Evolutionary conservation across 2,888 invertebrate species (phyloP), one percentile per base, ranked within the genome.

Genomic region (Ametastegia equiseti): DNA sequence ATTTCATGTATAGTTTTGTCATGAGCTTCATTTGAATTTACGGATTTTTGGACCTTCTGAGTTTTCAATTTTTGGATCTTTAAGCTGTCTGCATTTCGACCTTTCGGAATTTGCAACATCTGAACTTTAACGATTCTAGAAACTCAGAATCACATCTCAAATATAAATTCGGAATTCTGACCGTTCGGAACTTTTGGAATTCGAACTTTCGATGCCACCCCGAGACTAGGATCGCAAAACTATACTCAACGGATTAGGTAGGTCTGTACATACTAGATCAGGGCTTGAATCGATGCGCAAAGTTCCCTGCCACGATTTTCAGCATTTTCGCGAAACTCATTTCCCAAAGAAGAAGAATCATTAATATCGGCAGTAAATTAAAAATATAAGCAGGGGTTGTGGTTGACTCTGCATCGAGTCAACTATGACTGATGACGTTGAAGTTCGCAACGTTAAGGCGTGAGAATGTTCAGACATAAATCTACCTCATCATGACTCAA

Each of bases 211-310:
- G n/a, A n/a, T n/a, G n/a, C n/a, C n/a, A n/a, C n/a, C n/a, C n/a
- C n/a, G n/a, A n/a, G n/a, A n/a, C n/a, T n/a, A n/a, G n/a, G 9
- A 42, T 30, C 65, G 65, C 39, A 36, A 27, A 65, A 39, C n/a
- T n/a, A 33, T 36, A 19, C 65, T 65, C 39, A 36, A 67, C 65
- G n/a, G 65, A 67, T 67, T 67, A n/a, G n/a, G 65, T 39, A n/a
- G n/a, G n/a, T n/a, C n/a, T n/a, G n/a, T n/a, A n/a, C n/a, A 36
- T 39, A 60, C 65, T n/a, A 33, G 13, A 33, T 39, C 36, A 36
- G 60, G 39, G 13, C 39, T 67, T 19, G 9, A 2, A 67, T 7
- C 30, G 9, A 7, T n/a, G n/a, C 33, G n/a, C 15, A 67, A 67
- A 67, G 65, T 39, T 67, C 39, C 36, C 39, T 39, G 19, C 33